Percentiles rank a stretch among this genome's conserved stretches.
Conservation (phyloP, 2,888 invertebrate species). For the Caenorhabditis virilis region DNA sequence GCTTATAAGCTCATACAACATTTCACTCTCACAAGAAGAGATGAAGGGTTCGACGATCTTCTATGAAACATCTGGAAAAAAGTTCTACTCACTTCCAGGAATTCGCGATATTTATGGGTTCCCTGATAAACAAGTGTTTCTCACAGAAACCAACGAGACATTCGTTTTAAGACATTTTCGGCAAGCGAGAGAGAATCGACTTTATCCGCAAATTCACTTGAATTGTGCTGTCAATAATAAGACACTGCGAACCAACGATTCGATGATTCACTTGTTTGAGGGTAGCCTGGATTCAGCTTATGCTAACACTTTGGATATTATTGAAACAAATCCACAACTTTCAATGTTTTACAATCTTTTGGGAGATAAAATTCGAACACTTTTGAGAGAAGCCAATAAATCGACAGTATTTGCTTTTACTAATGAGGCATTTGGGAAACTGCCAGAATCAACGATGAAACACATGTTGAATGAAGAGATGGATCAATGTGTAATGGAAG, state of each 20-base stretch:
- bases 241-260: neutral
- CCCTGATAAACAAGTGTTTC: neutral
- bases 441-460: neutral
- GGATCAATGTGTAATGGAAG: slow-evolving; percentile 1
- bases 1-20: neutral
- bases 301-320: slow-evolving; percentile 1
- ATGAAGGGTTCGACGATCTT: neutral
- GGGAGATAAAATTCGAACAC: neutral
- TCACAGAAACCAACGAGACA: neutral
- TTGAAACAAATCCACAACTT: neutral
- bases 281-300: neutral
- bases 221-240: slow-evolving; percentile 1
- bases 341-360: neutral
- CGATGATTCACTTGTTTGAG: neutral
- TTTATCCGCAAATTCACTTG: neutral
- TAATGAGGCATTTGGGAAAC: slow-evolving; percentile 1
- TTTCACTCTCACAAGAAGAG: neutral
- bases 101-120: neutral
- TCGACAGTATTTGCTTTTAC: slow-evolving; percentile 9
- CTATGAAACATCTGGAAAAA: neutral
- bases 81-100: neutral
- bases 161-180: neutral
- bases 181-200: no score
- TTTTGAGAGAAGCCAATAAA: neutral
- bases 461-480: neutral